A percentile compares a stretch with the other conserved stretches of the same genome.
These are phyloP conservation scores for Cactoblastis cactorum DNA, from an alignment of 2,888 invertebrate species.

Conservation along the genomic window DNA sequence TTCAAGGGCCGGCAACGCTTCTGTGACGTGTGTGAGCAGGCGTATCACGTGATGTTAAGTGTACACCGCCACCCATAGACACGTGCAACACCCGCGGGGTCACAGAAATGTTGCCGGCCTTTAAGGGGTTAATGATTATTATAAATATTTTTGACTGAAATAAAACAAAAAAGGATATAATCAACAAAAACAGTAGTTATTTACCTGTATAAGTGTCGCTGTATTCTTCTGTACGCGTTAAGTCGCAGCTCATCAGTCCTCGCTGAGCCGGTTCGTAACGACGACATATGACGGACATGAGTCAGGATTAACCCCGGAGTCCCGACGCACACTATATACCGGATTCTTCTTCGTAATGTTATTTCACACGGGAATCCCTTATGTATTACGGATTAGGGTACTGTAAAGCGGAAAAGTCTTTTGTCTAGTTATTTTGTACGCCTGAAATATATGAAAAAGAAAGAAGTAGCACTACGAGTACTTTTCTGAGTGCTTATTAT, in stretches of 20 bases:
- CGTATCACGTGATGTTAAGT: too few relatives aligned
- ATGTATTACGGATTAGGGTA: neutral
- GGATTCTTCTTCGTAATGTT: constrained; percentile 14
- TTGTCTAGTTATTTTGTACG: too few relatives aligned
- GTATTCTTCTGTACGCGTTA: neutral
- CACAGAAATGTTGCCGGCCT: too few relatives aligned
- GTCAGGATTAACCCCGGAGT: constrained; percentile 19
- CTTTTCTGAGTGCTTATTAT: neutral
- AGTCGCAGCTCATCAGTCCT: neutral
- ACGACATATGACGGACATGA: constrained; percentile 23
- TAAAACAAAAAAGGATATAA: too few relatives aligned
- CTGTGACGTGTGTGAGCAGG: too few relatives aligned
- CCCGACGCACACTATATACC: constrained; percentile 6
- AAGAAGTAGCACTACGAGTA: neutral
- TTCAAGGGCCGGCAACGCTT: too few relatives aligned
- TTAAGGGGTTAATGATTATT: too few relatives aligned
- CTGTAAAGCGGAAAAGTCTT: neutral
- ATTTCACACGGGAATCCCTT: neutral
- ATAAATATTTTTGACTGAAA: too few relatives aligned
- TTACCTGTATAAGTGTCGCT: neutral
- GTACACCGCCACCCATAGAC: too few relatives aligned
- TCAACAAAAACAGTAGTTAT: too few relatives aligned
- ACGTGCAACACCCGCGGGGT: too few relatives aligned
- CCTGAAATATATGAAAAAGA: too few relatives aligned
- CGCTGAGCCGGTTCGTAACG: neutral